Evolutionary conservation across 2,888 invertebrate species (phyloP).

Genomic region (Celastrina argiolus): DNA sequence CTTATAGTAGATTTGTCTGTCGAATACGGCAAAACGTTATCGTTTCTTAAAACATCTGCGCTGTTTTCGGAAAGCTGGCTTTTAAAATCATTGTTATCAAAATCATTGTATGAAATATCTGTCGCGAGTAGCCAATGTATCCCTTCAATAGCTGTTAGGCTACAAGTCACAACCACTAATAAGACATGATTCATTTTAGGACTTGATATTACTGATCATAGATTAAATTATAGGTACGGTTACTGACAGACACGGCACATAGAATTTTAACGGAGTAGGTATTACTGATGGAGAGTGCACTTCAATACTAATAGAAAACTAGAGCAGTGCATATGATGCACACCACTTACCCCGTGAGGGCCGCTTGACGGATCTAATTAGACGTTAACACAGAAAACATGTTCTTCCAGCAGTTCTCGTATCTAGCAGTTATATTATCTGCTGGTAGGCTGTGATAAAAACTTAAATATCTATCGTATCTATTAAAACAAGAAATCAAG

Average conservation of each 20-base stretch:
- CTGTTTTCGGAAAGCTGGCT: neutral
- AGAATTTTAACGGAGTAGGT: neutral
- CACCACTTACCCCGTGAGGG: slow-evolving; percentile 35
- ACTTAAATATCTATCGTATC: too few species aligned
- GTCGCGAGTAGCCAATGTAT: neutral
- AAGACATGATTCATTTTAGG: neutral
- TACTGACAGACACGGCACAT: too few species aligned
- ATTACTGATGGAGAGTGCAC: neutral
- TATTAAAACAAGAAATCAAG: too few species aligned
- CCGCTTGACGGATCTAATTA: slow-evolving; percentile 60
- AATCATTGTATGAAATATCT: too few species aligned
- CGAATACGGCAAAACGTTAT: neutral
- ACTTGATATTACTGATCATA: neutral
- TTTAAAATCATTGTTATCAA: neutral
- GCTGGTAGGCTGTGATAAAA: too few species aligned
- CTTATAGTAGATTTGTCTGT: neutral
- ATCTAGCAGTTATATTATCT: neutral
- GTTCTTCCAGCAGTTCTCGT: slow-evolving; percentile 50
- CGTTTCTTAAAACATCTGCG: neutral
- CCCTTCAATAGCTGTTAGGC: neutral
- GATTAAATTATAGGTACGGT: too few species aligned
- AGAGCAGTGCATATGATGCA: slow-evolving; percentile 18
- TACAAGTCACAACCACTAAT: neutral
- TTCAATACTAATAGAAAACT: slow-evolving; percentile 4
- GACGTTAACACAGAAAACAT: slow-evolving; percentile 55